Base-by-base conservation (phyloP, 2,888 invertebrate genomes). In the Eupithecia inturbata region DNA sequence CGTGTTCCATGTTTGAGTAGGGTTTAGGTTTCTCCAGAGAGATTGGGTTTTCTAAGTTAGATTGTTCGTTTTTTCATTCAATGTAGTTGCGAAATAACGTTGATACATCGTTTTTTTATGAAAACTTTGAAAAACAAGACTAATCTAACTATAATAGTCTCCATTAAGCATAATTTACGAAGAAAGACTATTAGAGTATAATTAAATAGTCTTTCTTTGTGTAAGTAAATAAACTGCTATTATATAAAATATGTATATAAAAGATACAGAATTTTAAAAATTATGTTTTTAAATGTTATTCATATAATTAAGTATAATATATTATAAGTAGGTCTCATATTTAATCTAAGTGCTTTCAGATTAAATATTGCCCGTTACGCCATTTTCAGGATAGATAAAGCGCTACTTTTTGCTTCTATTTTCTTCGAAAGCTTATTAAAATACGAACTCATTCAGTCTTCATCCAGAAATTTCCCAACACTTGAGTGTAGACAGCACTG, bases 401-500 rank as follows among this genome's bases (percentile, higher is more conserved):
- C 1, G 53, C 53, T 22, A 57, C 4, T 57, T 14, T 57, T 26
- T 57, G 12, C 22, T 53, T 4, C 12, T 53, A 4, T 26, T 22
- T 3, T 22, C 22, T 22, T n/a, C n/a, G 49, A 22, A 22, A 10
- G 9, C 49, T 49, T 53, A 12, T 26, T 1, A 26, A 53, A 53
- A 26, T 53, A 53, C 10, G 22, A 53, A 53, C 53, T 12, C 22
- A 22, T 53, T 22, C 22, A 31, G 62, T 62, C 62, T 63, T 33
- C 36, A 19, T n/a, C 22, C 19, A 26, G 39, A 10, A 14, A 22
- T 36, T 39, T 66, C 66, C 66, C 78, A 71, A 70, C 80, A 70
- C 66, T 71, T 67, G 39, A 73, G 70, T 72, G 71, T 68, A 69
- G 71, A 71, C 53, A 67, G 71, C 82, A 78, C 82, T 77, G 82